A percentile compares a stretch with the other conserved stretches of the same genome.
These are phyloP conservation scores for Lerema accius DNA, from an alignment of 1,140 invertebrate species.

Conservation along the genomic window DNA sequence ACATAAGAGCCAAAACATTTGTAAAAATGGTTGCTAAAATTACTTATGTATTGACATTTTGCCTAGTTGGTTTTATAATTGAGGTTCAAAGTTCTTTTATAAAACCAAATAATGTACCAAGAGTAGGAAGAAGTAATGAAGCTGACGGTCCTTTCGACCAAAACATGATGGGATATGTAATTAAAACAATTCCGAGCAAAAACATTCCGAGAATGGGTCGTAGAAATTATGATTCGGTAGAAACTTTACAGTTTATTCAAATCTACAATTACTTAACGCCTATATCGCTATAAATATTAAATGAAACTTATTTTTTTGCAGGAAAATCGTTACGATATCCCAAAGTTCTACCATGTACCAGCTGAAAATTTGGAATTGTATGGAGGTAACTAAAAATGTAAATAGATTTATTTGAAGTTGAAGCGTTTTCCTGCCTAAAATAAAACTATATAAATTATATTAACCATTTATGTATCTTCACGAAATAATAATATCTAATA, in stretches of 20 bases:
- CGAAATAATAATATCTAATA: no score
- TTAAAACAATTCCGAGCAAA: slow-evolving; percentile 71
- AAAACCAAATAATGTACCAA: slow-evolving; percentile 74
- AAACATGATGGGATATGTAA: slow-evolving; percentile 68
- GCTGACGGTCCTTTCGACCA: slow-evolving; percentile 64
- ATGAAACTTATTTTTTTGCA: slow-evolving; percentile 42
- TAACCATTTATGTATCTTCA: no score
- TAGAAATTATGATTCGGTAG: slow-evolving; percentile 74
- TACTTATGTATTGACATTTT: slow-evolving; percentile 49
- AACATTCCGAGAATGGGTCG: slow-evolving; percentile 76
- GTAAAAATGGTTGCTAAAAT: slow-evolving; percentile 59
- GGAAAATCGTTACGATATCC: slow-evolving; percentile 70
- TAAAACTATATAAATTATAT: no score
- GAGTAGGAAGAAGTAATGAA: slow-evolving; percentile 74
- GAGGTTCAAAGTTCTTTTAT: slow-evolving; percentile 66
- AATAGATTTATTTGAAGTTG: slow-evolving; percentile 3
- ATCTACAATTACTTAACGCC: no score
- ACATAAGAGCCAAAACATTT: neutral
- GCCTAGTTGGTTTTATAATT: slow-evolving; percentile 55
- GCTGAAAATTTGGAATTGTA: slow-evolving; percentile 49
- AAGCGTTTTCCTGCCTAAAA: no score
- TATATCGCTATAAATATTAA: neutral
- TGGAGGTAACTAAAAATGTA: slow-evolving; percentile 46
- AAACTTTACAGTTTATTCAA: no score
- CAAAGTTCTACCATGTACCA: slow-evolving; percentile 64